Percentiles rank a stretch among this genome's conserved stretches.
Evolutionary conservation across 2,888 invertebrate species (phyloP).

Genomic region (Ophion slaviceki): DNA sequence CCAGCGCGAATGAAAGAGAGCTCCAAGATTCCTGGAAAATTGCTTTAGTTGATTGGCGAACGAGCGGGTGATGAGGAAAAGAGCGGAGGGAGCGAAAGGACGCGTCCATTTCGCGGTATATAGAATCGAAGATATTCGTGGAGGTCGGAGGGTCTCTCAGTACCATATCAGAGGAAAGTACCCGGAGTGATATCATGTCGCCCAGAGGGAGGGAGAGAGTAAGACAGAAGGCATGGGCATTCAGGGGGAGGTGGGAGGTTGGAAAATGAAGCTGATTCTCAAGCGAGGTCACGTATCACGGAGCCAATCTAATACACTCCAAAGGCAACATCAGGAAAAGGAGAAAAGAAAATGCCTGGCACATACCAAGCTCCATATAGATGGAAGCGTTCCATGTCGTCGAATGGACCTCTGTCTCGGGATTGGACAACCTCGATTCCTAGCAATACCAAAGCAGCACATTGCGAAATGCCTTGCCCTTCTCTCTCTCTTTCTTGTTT

Average conservation of each 20-base stretch:
- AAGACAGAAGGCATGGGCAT: slow-evolving; percentile 33
- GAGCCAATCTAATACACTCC: slow-evolving; percentile 82
- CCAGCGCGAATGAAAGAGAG: neutral
- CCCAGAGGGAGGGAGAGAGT: slow-evolving; percentile 23
- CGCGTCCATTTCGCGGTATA: neutral
- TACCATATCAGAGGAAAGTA: slow-evolving; percentile 41
- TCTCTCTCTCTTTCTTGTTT: slow-evolving; percentile 38
- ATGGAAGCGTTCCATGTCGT: slow-evolving; percentile 49
- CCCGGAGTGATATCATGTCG: slow-evolving; percentile 19
- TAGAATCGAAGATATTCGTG: slow-evolving; percentile 19
- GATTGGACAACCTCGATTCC: slow-evolving; percentile 74
- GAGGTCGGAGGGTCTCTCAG: slow-evolving; percentile 9
- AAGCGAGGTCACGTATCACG: slow-evolving; percentile 82
- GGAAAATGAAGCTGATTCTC: slow-evolving; percentile 82
- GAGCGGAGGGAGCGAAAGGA: slow-evolving; percentile 5
- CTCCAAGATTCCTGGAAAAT: slow-evolving; percentile 47
- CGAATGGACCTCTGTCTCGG: slow-evolving; percentile 71
- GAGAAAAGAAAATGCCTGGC: slow-evolving; percentile 42
- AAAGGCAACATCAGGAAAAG: slow-evolving; percentile 54
- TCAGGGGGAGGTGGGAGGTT: slow-evolving; percentile 72
- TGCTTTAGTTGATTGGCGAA: slow-evolving; percentile 18
- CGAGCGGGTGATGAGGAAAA: slow-evolving; percentile 50
- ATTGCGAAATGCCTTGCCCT: slow-evolving; percentile 19
- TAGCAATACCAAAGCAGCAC: slow-evolving; percentile 61
- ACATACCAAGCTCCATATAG: slow-evolving; percentile 67